Base-by-base conservation (phyloP, 2,113 vertebrate species). In the Alosa alosa region DNA sequence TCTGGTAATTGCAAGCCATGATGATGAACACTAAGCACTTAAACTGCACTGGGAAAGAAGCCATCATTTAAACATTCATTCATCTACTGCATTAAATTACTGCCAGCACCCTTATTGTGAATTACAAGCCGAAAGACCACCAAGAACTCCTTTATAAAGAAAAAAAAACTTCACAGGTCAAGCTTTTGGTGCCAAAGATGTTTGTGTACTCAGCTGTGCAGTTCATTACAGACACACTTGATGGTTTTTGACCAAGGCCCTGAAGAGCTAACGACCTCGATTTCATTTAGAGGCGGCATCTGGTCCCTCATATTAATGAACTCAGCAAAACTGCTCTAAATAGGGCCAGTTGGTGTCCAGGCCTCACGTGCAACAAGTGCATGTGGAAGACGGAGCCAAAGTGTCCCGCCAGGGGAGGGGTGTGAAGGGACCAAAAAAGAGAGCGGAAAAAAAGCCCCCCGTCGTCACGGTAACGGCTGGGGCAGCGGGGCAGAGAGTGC, bases 401-500 rank as follows among this genome's bases (percentile, higher is more conserved):
- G 17, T 11, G 46, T 47, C 47, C 49, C 41, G 20, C n/a, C 82
- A 50, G 82, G 45, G 36, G 72, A 78, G 72, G 13, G 64, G 64
- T 31, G 64, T 31, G 25, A 36, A 36, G 47, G 45, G 81, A 49
- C 47, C 31, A 45, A 46, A 82, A 47, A 31, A 55, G 31, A 31
- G 20, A 41, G 75, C 4, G 45, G 20, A 55, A 82, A 36, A 36
- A 78, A 78, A 78, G 13, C 13, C 9, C 86, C 72, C 44, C 31
- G 60, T 88, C 84, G 88, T 86, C 89, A 49, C 10, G 92, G 88
- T 84, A 89, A 92, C 91, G 20, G 3, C 45, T 88, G 86, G 72
- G 72, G 72, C 36, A 36, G 31, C 72, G 36, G 72, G 72, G 72
- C 72, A 78, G 84, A 82, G 82, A 86, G 72, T 82, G 47, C 17